Conservation (phyloP, 2,113 vertebrate genomes). For the Bos javanicus region DNA sequence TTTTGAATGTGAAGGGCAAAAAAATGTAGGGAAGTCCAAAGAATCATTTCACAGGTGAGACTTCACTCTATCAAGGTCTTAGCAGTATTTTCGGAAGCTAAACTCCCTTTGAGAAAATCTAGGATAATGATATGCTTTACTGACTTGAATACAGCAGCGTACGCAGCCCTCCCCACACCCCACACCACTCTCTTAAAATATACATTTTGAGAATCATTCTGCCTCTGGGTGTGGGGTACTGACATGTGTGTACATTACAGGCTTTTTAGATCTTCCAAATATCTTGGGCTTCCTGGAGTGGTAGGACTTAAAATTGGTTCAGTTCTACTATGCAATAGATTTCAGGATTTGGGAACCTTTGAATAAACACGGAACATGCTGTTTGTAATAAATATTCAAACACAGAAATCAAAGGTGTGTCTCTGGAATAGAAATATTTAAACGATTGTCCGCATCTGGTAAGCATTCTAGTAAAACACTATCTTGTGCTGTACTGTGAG, state of each 20-base stretch:
- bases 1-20: not conserved
- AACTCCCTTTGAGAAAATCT: not conserved
- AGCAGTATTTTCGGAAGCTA: not conserved
- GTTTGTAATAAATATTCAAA: not conserved
- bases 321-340: not conserved
- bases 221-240: not conserved
- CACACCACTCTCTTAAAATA: not conserved
- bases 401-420: not conserved
- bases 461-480: not conserved
- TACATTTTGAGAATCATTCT: not conserved
- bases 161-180: not conserved
- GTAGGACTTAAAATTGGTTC: not conserved
- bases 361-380: not conserved
- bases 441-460: not conserved
- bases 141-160: not conserved
- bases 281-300: not conserved
- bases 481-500: not conserved
- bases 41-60: not conserved
- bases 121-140: not conserved
- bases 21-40: not conserved
- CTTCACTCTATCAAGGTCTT: not conserved
- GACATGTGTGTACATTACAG: not conserved
- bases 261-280: not conserved
- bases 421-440: not conserved
- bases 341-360: not conserved